Evolutionary conservation across 2,888 invertebrate genomes (phyloP).

Genomic region (Hypercompe scribonia): DNA sequence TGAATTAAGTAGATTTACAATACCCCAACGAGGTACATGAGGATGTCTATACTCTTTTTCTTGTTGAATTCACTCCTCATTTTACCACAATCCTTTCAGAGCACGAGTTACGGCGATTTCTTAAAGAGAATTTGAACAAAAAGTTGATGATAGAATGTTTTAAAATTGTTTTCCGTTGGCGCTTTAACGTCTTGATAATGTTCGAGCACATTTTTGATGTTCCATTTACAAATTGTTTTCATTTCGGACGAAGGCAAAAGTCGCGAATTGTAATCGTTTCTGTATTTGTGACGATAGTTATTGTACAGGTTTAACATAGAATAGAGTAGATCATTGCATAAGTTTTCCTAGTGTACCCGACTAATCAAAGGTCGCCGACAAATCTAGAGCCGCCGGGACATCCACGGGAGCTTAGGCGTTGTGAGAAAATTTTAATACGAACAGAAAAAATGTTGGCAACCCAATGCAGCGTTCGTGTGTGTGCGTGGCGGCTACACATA

Average conservation of each 20-base stretch:
- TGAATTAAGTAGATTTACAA: constrained; percentile 56
- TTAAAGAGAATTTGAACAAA: constrained; percentile 68
- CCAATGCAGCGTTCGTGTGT: constrained; percentile 69
- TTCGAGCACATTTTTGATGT: constrained; percentile 46
- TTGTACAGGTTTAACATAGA: constrained; percentile 26
- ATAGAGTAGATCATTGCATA: constrained; percentile 56
- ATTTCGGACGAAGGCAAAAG: constrained; percentile 23
- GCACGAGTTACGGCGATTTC: constrained; percentile 70
- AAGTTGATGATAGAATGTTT: constrained; percentile 69
- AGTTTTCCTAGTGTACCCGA: constrained; percentile 72
- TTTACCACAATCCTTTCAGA: constrained; percentile 74
- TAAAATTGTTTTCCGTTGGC: constrained; percentile 64
- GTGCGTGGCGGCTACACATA: constrained; percentile 70
- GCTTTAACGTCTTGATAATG: constrained; percentile 43
- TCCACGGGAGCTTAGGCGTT: constrained; percentile 60
- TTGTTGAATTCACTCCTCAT: constrained; percentile 64
- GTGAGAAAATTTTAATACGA: constrained; percentile 75
- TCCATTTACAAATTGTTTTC: constrained; percentile 40
- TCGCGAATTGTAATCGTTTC: constrained; percentile 10
- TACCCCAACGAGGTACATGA: constrained; percentile 37
- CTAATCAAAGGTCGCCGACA: constrained; percentile 77
- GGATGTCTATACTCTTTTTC: constrained; percentile 59
- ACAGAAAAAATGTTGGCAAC: constrained; percentile 78
- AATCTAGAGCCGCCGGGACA: constrained; percentile 60
- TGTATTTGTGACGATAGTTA: background rate